These are phyloP conservation scores for Zosterops japonicus DNA, from an alignment of 2,113 vertebrate genomes.

Conservation along the genomic window DNA sequence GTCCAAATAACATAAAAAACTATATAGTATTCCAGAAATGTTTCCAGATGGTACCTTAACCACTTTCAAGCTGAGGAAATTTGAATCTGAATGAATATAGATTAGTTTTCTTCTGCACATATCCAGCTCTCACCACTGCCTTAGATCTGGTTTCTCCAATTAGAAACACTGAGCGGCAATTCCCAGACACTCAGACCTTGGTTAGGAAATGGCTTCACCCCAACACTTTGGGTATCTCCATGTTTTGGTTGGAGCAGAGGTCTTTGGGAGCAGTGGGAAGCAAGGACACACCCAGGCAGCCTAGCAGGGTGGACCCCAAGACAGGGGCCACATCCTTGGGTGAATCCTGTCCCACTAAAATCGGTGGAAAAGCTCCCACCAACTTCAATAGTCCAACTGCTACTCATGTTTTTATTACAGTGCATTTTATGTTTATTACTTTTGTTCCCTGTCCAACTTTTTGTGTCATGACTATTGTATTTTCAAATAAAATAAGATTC, in stretches of 20 bases:
- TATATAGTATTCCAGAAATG: not conserved
- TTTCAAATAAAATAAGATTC: conserved; percentile 43
- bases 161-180: not conserved
- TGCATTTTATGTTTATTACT: conserved; percentile 15
- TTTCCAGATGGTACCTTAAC: not conserved
- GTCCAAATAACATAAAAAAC: not conserved
- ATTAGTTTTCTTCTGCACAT: not conserved
- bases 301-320: not conserved
- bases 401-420: conserved; percentile 29
- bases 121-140: not conserved
- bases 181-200: rapidly evolving
- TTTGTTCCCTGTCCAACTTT: conserved; percentile 50
- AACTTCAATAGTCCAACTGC: conserved; percentile 32
- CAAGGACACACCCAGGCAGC: not conserved
- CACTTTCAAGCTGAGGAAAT: not conserved
- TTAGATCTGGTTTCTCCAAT: rapidly evolving
- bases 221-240: not conserved
- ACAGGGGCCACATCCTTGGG: not conserved
- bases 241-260: not conserved
- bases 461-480: conserved; percentile 34
- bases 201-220: not conserved
- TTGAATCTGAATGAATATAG: not conserved
- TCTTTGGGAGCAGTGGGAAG: not conserved
- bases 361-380: not conserved
- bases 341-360: conserved; percentile 35